Base-by-base conservation (phyloP, 2,888 invertebrate species). In the Chrysopilus asiliformis region DNA sequence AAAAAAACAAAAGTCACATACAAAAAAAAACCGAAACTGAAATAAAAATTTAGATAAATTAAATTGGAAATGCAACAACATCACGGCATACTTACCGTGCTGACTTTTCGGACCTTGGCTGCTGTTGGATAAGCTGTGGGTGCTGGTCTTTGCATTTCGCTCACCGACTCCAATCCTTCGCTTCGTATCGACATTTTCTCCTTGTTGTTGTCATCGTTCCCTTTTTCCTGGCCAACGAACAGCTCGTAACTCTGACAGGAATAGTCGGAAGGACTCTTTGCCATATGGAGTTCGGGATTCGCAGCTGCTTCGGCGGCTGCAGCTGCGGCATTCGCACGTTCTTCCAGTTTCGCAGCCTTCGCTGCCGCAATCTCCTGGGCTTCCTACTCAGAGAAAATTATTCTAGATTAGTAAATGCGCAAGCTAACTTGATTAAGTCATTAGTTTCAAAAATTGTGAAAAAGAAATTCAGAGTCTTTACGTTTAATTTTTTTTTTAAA, bases 241-340 rank as follows among this genome's bases (percentile, higher is more conserved):
- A 85, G 70, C 67, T 91, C 90, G 70, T 89, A 89, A 65, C 89
- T 89, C 60, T 83, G 83, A 63, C 85, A 86, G 43, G 91, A 91
- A 64, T 80, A 81, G 63, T 84, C 86, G 45, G 91, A 90, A 32
- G 90, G 89, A 38, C 90, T 89, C 65, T 90, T 89, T 47, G 83
- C 81, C 54, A 81, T 73, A 44, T 79, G 77, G 16, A 71, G 72
- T 39, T 62, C 65, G 43, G 64, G 64, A 40, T 56, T 62, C 43
- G 56, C 55, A 43, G 55, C 59, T 36, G 58, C 53, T 19, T 53
- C 58, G 41, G 64, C 65, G 35, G 61, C 64, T 24, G 63, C 67
- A 27, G 74, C 76, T 22, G 73, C 77, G 36, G 75, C 78, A 39
- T 75, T 76, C 4, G 77, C 77, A 36, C 59, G 50, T 44, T 57